Base-by-base conservation (phyloP, 2,113 vertebrate genomes). In the Etheostoma spectabile region DNA sequence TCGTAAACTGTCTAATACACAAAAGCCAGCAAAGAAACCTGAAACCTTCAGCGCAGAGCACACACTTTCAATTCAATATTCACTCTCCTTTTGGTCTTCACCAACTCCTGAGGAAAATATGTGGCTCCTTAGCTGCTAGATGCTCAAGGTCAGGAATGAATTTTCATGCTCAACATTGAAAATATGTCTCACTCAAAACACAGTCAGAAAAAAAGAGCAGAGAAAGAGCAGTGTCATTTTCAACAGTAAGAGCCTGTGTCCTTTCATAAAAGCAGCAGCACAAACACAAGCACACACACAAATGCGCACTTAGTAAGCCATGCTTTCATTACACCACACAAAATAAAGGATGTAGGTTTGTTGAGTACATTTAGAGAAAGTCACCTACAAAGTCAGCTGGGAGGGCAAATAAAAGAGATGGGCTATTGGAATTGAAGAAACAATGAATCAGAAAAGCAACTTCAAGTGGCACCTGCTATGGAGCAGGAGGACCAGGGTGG, bases 401-500 rank as follows among this genome's bases (percentile, higher is more conserved):
- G 75, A 86, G 80, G 61, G 83, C 82, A 92, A 91, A 93, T 73
- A 87, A 88, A 83, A 75, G 84, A 89, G 79, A 83, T n/a, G 74
- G 83, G 89, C 86, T 85, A 84, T 86, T 85, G 86, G 83, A 92
- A 84, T 21, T 42, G 75, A 73, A 60, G 82, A 80, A 73, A 94
- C 93, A 95, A 94, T 91, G 88, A 88, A 86, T 89, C 52, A 89
- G 87, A 89, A 81, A 74, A 86, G 84, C 80, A 75, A 87, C 91
- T 93, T 88, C 68, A 92, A 90, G 89, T 76, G 82, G 90, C 94
- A 95, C 93, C 95, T 95, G 94, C 90, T 91, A 30, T 84, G 86
- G 80, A 85, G 89, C 82, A 77, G 82, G 75, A 84, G 86, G 52
- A 79, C 60, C 79, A 71, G 81, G 84, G 81, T 24, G 86, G 84